phyloP scores from a whole-genome alignment of 2,797 vertebrate genomes.

The Megalops cyprinoides region DNA sequence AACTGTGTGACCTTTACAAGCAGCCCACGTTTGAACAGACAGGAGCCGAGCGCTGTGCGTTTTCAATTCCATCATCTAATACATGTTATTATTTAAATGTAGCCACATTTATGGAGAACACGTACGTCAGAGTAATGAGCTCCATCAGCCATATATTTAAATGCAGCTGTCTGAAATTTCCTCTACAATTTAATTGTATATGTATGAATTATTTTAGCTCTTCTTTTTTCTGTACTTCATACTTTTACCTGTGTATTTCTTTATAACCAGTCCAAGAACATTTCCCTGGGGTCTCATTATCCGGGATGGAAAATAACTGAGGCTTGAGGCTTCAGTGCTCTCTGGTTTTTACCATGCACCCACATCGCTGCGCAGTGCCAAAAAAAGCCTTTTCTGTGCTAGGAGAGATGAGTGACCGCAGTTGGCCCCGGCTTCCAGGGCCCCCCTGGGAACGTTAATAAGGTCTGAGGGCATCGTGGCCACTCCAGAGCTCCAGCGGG shows the following conservation, averaged over 20 bases:
- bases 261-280: not conserved
- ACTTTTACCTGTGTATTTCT: not conserved
- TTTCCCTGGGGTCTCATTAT: slow-evolving; percentile 2
- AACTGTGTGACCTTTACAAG: slow-evolving; percentile 20
- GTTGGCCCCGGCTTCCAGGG: not conserved
- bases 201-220: not conserved
- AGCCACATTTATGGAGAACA: slow-evolving; percentile 10
- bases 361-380: not conserved
- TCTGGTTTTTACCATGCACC: not conserved
- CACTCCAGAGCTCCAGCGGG: not conserved
- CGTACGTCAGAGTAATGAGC: slow-evolving; percentile 21
- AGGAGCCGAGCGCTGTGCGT: slow-evolving; percentile 8
- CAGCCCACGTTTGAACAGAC: not conserved
- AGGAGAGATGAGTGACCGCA: not conserved
- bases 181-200: not conserved
- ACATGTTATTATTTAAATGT: slow-evolving; percentile 22
- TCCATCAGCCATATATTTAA: slow-evolving; percentile 12
- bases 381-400: not conserved
- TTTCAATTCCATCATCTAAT: slow-evolving; percentile 30
- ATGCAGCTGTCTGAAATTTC: not conserved
- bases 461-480: not conserved
- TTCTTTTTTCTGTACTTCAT: not conserved
- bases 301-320: not conserved
- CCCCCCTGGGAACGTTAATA: not conserved
- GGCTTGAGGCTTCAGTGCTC: not conserved